A percentile compares a stretch with the other conserved stretches of the same genome.
Evolutionary conservation across 2,113 vertebrate genomes (phyloP).

Genomic region (Pandion haliaetus): DNA sequence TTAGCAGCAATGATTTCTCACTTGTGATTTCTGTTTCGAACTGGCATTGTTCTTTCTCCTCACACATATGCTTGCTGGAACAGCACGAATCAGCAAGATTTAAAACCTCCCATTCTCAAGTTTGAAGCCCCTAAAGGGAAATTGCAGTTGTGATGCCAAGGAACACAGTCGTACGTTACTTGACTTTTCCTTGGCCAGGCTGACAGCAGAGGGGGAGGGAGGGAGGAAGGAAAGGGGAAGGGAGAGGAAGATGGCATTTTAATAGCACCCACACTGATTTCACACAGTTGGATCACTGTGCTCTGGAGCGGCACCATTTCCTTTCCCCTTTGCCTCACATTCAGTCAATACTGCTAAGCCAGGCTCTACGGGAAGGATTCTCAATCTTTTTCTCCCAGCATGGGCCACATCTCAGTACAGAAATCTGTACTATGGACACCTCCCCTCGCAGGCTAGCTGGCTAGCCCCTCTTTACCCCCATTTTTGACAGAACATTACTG

Average conservation of each 20-base stretch:
- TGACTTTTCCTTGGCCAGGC: conserved; percentile 67
- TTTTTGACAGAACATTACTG: neutral
- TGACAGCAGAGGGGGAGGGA: conserved; percentile 47
- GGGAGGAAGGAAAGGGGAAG: conserved; percentile 34
- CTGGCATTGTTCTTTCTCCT: conserved; percentile 43
- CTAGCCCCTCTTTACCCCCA: neutral
- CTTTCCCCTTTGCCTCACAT: neutral
- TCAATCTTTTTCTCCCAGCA: neutral
- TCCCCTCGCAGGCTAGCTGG: neutral
- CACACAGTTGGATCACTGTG: conserved; percentile 62
- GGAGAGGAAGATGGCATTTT: conserved; percentile 68
- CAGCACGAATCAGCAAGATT: conserved; percentile 71
- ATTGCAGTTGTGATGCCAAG: conserved; percentile 71
- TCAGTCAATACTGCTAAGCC: neutral
- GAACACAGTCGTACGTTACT: conserved; percentile 75
- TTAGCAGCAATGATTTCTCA: conserved; percentile 54
- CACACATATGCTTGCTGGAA: conserved; percentile 45
- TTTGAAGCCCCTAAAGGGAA: conserved; percentile 69
- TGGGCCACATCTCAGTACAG: neutral
- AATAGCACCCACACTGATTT: conserved; percentile 57
- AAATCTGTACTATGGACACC: neutral
- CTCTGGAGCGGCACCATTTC: conserved; percentile 19
- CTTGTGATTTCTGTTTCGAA: conserved; percentile 43
- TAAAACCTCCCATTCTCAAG: conserved; percentile 74
- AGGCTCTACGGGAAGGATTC: neutral